These are phyloP conservation scores for Mesoclemmys tuberculata DNA, from an alignment of 2,113 vertebrate species.

Conservation along the genomic window DNA sequence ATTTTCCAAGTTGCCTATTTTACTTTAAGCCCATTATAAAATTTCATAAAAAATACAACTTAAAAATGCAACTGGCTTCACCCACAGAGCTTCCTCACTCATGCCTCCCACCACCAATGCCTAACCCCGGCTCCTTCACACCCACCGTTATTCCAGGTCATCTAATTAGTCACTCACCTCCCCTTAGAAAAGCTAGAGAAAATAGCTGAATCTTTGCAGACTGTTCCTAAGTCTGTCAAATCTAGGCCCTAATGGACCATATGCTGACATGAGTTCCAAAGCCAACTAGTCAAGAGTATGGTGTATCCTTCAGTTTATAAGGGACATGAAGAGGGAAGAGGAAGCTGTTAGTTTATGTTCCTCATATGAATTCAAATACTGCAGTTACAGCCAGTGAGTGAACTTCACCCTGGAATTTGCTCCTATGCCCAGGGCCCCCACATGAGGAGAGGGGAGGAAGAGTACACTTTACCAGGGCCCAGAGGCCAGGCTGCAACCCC, in stretches of 20 bases:
- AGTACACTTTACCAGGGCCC: no score
- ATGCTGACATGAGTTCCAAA: not conserved
- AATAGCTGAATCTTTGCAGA: not conserved
- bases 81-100: not conserved
- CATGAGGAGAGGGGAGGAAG: no score
- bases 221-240: not conserved
- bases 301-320: not conserved
- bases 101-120: not conserved
- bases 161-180: accelerated
- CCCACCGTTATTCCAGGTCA: not conserved
- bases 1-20: not conserved
- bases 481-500: no score
- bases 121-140: accelerated
- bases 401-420: not conserved
- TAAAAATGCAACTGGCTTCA: not conserved
- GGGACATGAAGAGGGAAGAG: no score
- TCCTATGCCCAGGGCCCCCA: no score
- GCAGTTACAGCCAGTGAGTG: not conserved
- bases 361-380: not conserved
- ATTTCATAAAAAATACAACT: not conserved
- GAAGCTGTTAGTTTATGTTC: not conserved
- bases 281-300: not conserved
- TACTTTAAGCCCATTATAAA: not conserved
- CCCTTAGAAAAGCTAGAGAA: not conserved
- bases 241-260: not conserved